Conservation (phyloP, 2,888 invertebrate species). For the Thyatira batis region DNA sequence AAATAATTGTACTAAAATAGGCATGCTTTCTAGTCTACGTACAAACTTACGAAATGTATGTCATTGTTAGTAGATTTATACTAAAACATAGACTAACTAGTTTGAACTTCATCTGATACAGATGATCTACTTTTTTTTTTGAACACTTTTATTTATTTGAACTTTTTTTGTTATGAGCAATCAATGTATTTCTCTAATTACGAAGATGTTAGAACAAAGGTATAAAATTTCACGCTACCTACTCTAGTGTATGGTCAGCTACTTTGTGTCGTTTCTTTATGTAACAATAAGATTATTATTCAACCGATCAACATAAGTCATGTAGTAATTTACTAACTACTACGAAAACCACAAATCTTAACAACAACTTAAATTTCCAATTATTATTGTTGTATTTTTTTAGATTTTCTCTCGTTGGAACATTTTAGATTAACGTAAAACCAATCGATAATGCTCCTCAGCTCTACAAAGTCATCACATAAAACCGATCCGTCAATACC, state of each 20-base stretch:
- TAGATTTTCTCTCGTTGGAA: constrained; percentile 20
- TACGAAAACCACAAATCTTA: neutral
- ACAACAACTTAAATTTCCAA: neutral
- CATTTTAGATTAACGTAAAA: constrained; percentile 44
- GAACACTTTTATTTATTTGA: constrained; percentile 65
- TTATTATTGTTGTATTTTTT: constrained; percentile 7
- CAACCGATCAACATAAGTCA: neutral
- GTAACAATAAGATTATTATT: neutral
- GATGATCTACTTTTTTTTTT: constrained; percentile 63
- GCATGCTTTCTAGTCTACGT: constrained; percentile 70
- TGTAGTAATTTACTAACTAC: neutral
- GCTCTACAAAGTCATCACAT: constrained; percentile 30
- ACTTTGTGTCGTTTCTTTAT: neutral
- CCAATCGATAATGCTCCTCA: constrained; percentile 32
- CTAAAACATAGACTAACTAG: constrained; percentile 60
- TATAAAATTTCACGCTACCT: neutral
- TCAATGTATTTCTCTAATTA: constrained; percentile 35
- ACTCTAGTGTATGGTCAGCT: neutral
- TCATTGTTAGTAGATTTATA: constrained; percentile 70
- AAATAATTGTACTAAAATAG: constrained; percentile 81
- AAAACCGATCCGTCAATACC: constrained; percentile 29
- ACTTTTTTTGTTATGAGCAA: constrained; percentile 69
- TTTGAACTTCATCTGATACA: constrained; percentile 81
- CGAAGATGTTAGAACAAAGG: constrained; percentile 15
- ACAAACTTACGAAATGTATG: constrained; percentile 60